These are phyloP conservation scores for Ormyrus nitidulus DNA, from an alignment of 2,888 invertebrate species.

Conservation along the genomic window DNA sequence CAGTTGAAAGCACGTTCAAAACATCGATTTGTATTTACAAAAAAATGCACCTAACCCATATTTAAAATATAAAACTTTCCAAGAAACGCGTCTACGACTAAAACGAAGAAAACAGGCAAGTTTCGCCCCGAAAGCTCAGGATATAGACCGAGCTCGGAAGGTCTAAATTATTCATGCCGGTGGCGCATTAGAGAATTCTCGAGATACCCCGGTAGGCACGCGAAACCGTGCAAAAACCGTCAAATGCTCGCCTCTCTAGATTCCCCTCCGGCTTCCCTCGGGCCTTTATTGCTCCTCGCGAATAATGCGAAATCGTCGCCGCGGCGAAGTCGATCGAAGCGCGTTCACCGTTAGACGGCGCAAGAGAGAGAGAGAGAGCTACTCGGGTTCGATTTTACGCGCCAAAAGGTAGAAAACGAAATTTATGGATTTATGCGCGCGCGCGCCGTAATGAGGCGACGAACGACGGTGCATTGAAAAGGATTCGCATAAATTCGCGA, in stretches of 20 bases:
- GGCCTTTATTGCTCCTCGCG: background rate
- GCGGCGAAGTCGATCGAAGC: background rate
- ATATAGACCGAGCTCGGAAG: background rate
- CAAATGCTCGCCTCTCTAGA: background rate
- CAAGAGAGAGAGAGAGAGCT: too few species aligned
- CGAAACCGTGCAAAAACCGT: background rate
- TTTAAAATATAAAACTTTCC: too few species aligned
- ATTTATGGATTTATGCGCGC: slow-evolving; percentile 53
- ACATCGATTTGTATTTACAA: too few species aligned
- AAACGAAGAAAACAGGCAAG: too few species aligned
- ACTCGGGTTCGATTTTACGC: slow-evolving; percentile 45
- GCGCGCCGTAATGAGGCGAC: background rate
- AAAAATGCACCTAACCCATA: too few species aligned
- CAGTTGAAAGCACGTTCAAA: too few species aligned
- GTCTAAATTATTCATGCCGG: background rate
- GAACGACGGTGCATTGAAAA: too few species aligned
- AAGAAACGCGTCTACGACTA: too few species aligned
- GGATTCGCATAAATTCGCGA: too few species aligned
- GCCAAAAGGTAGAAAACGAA: slow-evolving; percentile 56
- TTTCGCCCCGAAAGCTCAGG: too few species aligned
- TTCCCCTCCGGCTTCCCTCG: background rate
- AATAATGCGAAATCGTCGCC: background rate
- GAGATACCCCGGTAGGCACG: background rate
- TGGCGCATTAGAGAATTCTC: slow-evolving; percentile 2
- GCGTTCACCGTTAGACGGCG: slow-evolving; percentile 25